Percentiles rank a stretch among this genome's conserved stretches.
phyloP scores from a whole-genome alignment of 2,797 vertebrate species.

The Xyrichtys novacula region DNA sequence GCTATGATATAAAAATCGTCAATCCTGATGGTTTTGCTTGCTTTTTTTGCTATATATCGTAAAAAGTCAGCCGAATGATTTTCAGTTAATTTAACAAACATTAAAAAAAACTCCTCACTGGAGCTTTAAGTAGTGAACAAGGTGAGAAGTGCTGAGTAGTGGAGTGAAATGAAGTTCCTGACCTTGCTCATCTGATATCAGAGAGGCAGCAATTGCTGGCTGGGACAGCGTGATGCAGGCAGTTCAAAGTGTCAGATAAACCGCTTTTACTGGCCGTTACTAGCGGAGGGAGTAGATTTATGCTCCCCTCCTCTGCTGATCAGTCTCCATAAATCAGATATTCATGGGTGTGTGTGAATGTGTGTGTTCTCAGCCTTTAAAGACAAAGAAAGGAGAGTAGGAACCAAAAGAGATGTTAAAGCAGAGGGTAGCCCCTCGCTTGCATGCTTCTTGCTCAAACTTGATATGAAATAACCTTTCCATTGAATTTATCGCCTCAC shows the following conservation, averaged over 20 bases:
- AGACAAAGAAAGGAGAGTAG: constrained; percentile 1
- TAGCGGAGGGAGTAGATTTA: constrained; percentile 55
- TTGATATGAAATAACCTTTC: constrained; percentile 42
- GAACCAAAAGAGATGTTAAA: constrained; percentile 9
- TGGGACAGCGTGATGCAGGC: constrained; percentile 22
- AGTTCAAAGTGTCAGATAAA: constrained; percentile 55
- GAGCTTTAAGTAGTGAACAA: no score
- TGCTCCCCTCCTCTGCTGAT: constrained; percentile 48
- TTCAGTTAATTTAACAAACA: no score
- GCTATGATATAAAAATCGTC: no score
- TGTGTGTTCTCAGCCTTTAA: not conserved
- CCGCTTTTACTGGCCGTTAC: constrained; percentile 50
- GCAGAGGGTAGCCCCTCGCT: not conserved
- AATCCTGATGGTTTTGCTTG: no score
- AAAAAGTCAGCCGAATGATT: no score
- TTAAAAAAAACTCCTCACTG: no score
- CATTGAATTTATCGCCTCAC: constrained; percentile 13
- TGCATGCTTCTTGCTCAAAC: constrained; percentile 11
- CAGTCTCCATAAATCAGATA: constrained; percentile 61
- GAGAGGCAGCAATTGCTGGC: not conserved
- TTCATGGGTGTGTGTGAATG: constrained; percentile 31
- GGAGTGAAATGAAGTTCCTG: constrained; percentile 16
- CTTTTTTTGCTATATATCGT: no score
- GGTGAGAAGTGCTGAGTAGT: not conserved
- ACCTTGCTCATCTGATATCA: constrained; percentile 29